Evolutionary conservation across 2,888 invertebrate genomes (phyloP).

Genomic region (Clostera curtula): DNA sequence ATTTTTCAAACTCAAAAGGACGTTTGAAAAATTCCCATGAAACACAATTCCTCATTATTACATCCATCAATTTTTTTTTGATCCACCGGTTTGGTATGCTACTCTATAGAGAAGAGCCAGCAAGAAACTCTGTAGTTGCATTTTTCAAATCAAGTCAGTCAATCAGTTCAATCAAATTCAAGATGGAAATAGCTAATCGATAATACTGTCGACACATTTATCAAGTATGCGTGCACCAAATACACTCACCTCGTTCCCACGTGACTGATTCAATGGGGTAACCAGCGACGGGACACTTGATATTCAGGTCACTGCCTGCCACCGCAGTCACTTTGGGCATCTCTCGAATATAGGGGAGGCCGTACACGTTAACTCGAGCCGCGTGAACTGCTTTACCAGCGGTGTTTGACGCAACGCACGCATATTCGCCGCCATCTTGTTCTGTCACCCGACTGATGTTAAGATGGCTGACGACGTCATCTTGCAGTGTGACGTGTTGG

Average conservation of each 20-base stretch:
- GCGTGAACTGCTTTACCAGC: constrained; percentile 88
- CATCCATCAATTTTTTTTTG: too few species aligned
- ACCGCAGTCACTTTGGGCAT: constrained; percentile 93
- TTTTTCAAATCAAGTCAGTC: too few species aligned
- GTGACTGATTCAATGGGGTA: constrained; percentile 90
- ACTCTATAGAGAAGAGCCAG: too few species aligned
- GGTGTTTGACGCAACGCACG: constrained; percentile 88
- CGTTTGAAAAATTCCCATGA: too few species aligned
- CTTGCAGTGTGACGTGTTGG: constrained; percentile 93
- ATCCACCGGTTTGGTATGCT: too few species aligned
- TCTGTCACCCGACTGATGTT: constrained; percentile 91
- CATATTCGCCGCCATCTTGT: constrained; percentile 93
- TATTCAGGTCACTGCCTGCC: constrained; percentile 86
- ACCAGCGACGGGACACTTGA: constrained; percentile 93
- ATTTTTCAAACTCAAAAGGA: too few species aligned
- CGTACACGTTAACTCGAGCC: constrained; percentile 91
- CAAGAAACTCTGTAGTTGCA: too few species aligned
- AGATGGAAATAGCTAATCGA: too few species aligned
- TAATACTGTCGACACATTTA: too few species aligned
- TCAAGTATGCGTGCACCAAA: constrained; percentile 9
- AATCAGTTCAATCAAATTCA: too few species aligned
- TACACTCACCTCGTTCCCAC: constrained; percentile 89
- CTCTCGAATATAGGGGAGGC: constrained; percentile 87
- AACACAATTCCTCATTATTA: too few species aligned
- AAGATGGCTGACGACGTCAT: constrained; percentile 94